Percentiles rank a stretch among this genome's conserved stretches.
Conservation (phyloP, 2,113 vertebrate genomes). For the Austrofundulus limnaeus region DNA sequence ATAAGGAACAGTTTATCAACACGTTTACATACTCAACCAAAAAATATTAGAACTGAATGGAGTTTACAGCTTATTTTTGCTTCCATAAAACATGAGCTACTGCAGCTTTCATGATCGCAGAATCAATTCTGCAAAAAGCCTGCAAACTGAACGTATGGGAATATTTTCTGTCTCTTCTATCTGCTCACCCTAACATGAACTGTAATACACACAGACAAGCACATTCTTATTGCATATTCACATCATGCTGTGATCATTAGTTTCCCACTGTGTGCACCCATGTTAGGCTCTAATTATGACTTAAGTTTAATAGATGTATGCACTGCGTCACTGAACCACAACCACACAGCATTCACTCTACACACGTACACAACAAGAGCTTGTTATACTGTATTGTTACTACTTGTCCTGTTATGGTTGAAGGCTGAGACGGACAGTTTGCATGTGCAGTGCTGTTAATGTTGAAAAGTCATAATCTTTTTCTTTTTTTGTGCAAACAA, state of each 20-base stretch:
- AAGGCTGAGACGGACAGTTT: background rate
- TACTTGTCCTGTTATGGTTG: background rate
- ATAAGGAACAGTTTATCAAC: no score
- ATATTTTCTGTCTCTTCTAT: background rate
- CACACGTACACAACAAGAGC: background rate
- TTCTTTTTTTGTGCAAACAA: background rate
- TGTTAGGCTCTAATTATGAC: background rate
- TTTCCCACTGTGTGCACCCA: background rate
- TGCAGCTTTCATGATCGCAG: background rate
- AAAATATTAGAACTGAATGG: background rate
- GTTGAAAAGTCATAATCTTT: background rate
- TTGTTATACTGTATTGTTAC: background rate
- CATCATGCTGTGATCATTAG: background rate
- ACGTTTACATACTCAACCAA: background rate
- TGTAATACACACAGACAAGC: background rate
- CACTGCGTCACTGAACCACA: background rate
- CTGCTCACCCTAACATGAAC: background rate
- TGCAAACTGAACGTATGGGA: background rate
- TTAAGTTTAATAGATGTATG: background rate
- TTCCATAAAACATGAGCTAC: background rate
- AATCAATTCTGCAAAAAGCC: background rate
- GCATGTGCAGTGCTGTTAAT: background rate
- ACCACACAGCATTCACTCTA: background rate
- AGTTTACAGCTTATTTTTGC: background rate
- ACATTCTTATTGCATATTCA: background rate